Evolutionary conservation across 2,797 vertebrate species (phyloP).

Genomic region (Cyclopterus lumpus): DNA sequence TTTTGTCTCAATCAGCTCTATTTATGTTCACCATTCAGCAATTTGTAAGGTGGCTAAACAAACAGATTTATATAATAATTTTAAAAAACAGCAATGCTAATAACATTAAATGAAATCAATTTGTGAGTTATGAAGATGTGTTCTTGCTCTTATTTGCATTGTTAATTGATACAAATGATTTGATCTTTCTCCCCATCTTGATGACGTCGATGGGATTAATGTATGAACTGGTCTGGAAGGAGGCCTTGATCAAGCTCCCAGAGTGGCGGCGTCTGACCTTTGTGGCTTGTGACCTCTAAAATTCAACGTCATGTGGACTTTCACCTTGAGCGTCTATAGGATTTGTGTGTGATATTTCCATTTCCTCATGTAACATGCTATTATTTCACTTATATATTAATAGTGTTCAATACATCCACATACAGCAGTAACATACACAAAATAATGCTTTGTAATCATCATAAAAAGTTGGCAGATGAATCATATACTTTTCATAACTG

Average conservation of each 20-base stretch:
- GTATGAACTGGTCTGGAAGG: background rate
- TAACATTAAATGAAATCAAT: background rate
- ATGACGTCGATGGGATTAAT: background rate
- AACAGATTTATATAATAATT: background rate
- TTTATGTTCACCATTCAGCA: background rate
- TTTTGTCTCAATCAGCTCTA: slow-evolving; percentile 1
- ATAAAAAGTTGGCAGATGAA: too few relatives aligned
- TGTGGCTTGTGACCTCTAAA: slow-evolving; percentile 14
- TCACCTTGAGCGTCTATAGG: background rate
- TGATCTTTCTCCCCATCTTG: background rate
- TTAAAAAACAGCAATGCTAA: background rate
- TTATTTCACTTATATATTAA: too few relatives aligned
- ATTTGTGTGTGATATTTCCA: too few relatives aligned
- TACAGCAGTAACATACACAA: too few relatives aligned
- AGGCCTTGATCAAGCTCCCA: background rate
- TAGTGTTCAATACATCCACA: too few relatives aligned
- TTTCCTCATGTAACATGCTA: too few relatives aligned
- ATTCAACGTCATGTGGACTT: slow-evolving; percentile 12
- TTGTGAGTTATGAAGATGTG: background rate
- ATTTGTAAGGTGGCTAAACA: background rate
- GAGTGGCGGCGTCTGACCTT: background rate
- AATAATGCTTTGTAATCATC: too few relatives aligned
- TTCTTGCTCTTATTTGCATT: background rate
- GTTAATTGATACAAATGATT: background rate
- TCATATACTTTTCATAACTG: too few relatives aligned